A percentile compares a stretch with the other conserved stretches of the same genome.
Evolutionary conservation across 2,888 invertebrate species (phyloP).

Genomic region (Drosophila yooni): DNA sequence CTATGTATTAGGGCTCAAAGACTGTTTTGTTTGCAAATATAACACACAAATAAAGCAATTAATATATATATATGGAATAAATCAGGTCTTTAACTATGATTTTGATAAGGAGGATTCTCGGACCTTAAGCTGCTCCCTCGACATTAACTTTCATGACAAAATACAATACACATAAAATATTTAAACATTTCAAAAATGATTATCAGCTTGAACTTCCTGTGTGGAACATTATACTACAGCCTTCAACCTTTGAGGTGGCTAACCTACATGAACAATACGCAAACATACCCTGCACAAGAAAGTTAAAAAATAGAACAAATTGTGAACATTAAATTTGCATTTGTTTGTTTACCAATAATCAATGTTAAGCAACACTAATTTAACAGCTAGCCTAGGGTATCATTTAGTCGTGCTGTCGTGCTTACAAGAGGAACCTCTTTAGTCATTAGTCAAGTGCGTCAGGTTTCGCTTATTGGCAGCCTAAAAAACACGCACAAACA

Average conservation of each 20-base stretch:
- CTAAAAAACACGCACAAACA: conserved; percentile 19
- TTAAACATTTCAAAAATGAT: conserved; percentile 28
- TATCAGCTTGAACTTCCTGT: conserved; percentile 47
- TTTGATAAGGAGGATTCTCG: neutral
- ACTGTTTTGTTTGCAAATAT: neutral
- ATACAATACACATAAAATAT: conserved; percentile 8
- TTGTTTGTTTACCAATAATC: neutral
- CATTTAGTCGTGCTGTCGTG: neutral
- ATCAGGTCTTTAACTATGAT: neutral
- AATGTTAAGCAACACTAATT: neutral
- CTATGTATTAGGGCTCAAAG: neutral
- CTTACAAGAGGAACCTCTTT: neutral
- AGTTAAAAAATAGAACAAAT: neutral
- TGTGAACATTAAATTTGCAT: no score
- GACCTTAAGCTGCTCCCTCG: neutral
- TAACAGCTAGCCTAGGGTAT: conserved; percentile 19
- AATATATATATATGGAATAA: neutral
- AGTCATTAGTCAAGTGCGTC: conserved; percentile 45
- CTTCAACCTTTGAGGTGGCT: neutral
- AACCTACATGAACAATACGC: neutral
- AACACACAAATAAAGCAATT: neutral
- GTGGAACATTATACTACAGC: conserved; percentile 33
- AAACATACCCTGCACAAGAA: neutral
- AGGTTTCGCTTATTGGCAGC: conserved; percentile 38
- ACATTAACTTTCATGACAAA: neutral